Percentiles rank a stretch among this genome's conserved stretches.
phyloP scores from a whole-genome alignment of 53 echinoderm and acorn worm genomes.

The Zoroaster sp. region DNA sequence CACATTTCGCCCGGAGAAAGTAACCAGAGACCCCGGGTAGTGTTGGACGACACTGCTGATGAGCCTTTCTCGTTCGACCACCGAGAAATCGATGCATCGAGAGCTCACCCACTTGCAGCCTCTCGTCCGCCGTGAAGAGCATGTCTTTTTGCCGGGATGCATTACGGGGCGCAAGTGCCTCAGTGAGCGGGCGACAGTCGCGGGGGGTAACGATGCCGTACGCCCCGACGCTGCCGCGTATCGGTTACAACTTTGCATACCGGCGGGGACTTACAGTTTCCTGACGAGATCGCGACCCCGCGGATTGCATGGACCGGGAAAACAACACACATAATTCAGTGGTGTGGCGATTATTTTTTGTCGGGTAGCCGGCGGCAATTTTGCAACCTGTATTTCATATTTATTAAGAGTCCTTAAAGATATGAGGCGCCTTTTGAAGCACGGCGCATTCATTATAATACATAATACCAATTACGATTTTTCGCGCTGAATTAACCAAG shows the following conservation, averaged over 20 bases:
- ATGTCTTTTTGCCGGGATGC: constrained; percentile 28
- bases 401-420: not conserved
- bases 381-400: constrained; percentile 4
- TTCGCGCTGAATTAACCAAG: too few species aligned
- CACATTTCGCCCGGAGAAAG: constrained; percentile 19
- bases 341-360: not conserved
- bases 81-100: not conserved
- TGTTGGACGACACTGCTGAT: not conserved
- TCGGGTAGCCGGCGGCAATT: not conserved
- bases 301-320: not conserved
- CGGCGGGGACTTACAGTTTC: not conserved
- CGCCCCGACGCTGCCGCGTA: not conserved
- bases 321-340: constrained; percentile 26
- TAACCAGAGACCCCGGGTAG: not conserved
- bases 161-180: constrained; percentile 20
- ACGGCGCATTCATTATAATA: not conserved
- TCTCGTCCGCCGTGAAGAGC: constrained; percentile 20
- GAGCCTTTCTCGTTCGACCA: not conserved
- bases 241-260: constrained; percentile 46
- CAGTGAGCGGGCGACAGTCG: constrained; percentile 9
- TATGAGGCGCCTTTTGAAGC: not conserved
- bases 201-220: not conserved
- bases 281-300: not conserved
- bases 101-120: not conserved
- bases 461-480: too few species aligned